Conservation (phyloP, 2,888 invertebrate genomes). For the Odontocolon sp. region DNA sequence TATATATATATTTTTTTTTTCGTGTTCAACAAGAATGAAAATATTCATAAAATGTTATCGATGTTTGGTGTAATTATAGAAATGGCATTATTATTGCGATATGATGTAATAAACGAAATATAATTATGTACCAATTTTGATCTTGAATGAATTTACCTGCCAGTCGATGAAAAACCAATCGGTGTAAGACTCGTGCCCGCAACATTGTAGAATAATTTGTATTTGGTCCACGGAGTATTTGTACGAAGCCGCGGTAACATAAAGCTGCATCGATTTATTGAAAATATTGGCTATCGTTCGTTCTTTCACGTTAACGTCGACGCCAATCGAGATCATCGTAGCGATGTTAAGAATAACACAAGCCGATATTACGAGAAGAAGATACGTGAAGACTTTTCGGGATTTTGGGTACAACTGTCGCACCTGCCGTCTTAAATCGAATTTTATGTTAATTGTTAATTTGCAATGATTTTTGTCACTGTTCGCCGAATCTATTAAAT, state of each 20-base stretch:
- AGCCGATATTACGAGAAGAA: constrained; percentile 65
- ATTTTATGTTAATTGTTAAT: background rate
- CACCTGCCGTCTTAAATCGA: constrained; percentile 64
- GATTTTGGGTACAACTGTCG: constrained; percentile 62
- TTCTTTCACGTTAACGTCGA: constrained; percentile 67
- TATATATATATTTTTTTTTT: background rate
- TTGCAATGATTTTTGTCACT: background rate
- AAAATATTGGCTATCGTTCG: constrained; percentile 69
- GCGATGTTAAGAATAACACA: constrained; percentile 70
- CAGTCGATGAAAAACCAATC: constrained; percentile 76
- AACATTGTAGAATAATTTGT: constrained; percentile 75
- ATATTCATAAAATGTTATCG: too few species aligned
- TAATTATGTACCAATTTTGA: too few species aligned
- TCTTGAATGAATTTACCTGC: constrained; percentile 72
- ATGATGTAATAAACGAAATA: background rate
- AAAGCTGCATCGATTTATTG: constrained; percentile 74
- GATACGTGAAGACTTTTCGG: constrained; percentile 62
- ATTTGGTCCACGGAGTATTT: constrained; percentile 74
- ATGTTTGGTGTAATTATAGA: too few species aligned
- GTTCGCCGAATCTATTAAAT: too few species aligned
- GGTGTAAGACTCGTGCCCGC: constrained; percentile 71
- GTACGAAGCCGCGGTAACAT: constrained; percentile 65
- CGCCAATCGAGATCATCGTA: constrained; percentile 71
- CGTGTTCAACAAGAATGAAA: too few species aligned
- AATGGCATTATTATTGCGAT: too few species aligned